A percentile compares a stretch with the other conserved stretches of the same genome.
Evolutionary conservation across 2,888 invertebrate genomes (phyloP).

Genomic region (Folsomia manolachei): DNA sequence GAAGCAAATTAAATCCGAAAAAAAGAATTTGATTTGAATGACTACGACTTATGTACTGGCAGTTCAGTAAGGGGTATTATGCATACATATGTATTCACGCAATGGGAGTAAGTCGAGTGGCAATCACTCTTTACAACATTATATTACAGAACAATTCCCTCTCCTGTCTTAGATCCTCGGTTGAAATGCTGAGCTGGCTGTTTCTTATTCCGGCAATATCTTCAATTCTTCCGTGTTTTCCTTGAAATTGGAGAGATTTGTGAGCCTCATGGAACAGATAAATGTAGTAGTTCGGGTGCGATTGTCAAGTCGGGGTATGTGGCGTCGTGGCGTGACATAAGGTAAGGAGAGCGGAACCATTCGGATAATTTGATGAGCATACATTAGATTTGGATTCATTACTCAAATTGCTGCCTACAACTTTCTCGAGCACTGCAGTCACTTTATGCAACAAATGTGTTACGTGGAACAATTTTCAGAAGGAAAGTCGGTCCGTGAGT

Average conservation of each 20-base stretch:
- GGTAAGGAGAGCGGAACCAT: slow-evolving; percentile 4
- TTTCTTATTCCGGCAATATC: background rate
- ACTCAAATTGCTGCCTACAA: slow-evolving; percentile 6
- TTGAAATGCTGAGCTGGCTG: background rate
- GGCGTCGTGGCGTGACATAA: slow-evolving; percentile 10
- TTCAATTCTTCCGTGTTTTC: no score
- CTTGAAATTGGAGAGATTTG: background rate
- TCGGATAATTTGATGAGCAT: slow-evolving; percentile 33
- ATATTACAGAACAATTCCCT: background rate
- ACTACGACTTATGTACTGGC: no score
- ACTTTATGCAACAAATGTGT: background rate
- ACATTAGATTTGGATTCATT: slow-evolving; percentile 23
- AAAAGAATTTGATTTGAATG: slow-evolving; percentile 16
- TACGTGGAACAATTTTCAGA: background rate
- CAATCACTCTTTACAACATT: background rate
- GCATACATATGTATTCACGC: background rate
- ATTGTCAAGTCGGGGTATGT: background rate
- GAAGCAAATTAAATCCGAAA: slow-evolving; percentile 22
- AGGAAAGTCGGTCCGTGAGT: background rate
- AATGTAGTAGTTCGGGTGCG: background rate
- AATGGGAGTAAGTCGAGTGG: background rate
- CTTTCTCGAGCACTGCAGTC: background rate
- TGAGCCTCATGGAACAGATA: no score
- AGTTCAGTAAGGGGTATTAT: background rate
- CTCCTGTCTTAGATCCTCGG: background rate